Percentiles rank a stretch among this genome's conserved stretches.
Evolutionary conservation across 2,113 vertebrate species (phyloP).

Genomic region (Sprattus sprattus): DNA sequence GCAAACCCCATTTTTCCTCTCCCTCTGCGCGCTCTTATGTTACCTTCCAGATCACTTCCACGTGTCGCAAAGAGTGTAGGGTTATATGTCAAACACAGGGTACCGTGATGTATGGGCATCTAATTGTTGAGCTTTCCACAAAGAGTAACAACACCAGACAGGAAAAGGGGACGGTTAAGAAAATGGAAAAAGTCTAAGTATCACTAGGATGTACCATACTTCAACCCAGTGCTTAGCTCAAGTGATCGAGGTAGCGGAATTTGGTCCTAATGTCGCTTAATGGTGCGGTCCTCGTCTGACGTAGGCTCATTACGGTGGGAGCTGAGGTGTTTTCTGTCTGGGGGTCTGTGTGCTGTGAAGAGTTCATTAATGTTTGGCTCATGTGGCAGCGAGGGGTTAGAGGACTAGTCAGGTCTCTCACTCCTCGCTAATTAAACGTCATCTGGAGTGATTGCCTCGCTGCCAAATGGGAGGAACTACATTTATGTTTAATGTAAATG

Average conservation of each 20-base stretch:
- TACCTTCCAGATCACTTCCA: not conserved
- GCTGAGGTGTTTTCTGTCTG: not conserved
- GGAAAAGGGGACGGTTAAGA: not conserved
- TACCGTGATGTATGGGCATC: not conserved
- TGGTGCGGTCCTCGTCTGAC: not conserved
- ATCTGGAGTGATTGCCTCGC: constrained; percentile 6
- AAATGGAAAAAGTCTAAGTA: not conserved
- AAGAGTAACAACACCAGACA: not conserved
- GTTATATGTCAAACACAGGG: not conserved
- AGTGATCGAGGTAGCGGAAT: not conserved
- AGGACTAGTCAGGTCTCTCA: not conserved
- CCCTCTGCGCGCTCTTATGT: too few species aligned
- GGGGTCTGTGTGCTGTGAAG: not conserved
- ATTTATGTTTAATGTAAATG: constrained; percentile 3
- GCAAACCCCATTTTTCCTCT: not conserved
- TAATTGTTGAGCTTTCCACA: too few species aligned
- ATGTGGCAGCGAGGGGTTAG: not conserved
- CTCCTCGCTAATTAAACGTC: constrained; percentile 6
- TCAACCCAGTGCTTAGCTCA: not conserved
- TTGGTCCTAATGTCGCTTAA: not conserved
- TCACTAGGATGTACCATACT: too few species aligned
- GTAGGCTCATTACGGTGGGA: not conserved
- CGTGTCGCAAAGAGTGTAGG: too few species aligned
- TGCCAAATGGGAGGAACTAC: constrained; percentile 12
- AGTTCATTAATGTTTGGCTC: not conserved